Evolutionary conservation across 53 echinoderm and acorn worm genomes (phyloP), one percentile per base, ranked within the genome.

Genomic region (Luidia sarsii): DNA sequence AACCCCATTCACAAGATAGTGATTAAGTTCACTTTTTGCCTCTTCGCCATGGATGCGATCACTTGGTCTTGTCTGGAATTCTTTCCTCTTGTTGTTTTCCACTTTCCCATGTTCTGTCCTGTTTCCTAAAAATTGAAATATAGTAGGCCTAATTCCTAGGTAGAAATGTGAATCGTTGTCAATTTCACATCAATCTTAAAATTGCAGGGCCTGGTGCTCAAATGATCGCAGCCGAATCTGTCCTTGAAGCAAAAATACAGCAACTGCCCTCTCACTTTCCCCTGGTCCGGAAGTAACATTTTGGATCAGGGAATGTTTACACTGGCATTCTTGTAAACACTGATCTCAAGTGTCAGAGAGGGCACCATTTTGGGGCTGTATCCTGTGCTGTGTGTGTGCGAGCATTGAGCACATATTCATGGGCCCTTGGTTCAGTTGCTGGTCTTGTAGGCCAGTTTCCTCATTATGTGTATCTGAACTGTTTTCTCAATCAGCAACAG

Each of bases 271-370:
- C n/a, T n/a, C n/a, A n/a, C n/a, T n/a, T n/a, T n/a, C n/a, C n/a
- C n/a, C n/a, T n/a, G n/a, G n/a, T n/a, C n/a, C 21, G 19, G 55
- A 57, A 57, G 27, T 29, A 30, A 57, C 16, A 29, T 27, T 32
- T 32, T 14, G 59, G 59, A 57, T 15, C 30, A 30, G 32, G 27
- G 3, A 3, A 10, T 21, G 29, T 28, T 57, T 57, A n/a, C 31
- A 21, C 30, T 31, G 30, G 22, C 30, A 4, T 57, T 57, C 32
- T 57, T 28, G 59, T 57, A 57, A 57, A 57, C 59, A 57, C 2
- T 5, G 6, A 30, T 57, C 57, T 57, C 57, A 57, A 30, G 57
- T 57, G 59, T 30, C 59, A 57, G 30, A 57, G n/a, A n/a, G n/a
- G n/a, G n/a, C n/a, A n/a, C n/a, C n/a, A n/a, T n/a, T n/a, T n/a